These are phyloP conservation scores for Idaea biselata DNA, from an alignment of 2,888 invertebrate genomes.

Conservation along the genomic window DNA sequence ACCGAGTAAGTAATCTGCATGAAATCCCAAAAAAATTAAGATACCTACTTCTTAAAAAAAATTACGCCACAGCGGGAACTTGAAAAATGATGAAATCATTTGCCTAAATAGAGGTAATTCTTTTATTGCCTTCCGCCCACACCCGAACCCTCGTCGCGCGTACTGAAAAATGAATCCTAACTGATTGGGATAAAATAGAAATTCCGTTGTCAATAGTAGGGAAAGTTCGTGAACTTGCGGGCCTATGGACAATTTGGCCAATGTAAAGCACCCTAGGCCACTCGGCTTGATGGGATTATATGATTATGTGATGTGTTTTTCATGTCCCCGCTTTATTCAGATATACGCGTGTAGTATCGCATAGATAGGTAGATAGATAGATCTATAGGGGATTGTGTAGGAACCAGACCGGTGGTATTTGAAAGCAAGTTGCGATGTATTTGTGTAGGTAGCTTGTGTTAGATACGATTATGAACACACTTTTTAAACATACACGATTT, in stretches of 20 bases:
- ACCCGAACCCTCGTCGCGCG: conserved; percentile 3
- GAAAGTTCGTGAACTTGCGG: conserved; percentile 24
- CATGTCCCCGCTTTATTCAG: conserved; percentile 59
- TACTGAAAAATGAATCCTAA: conserved; percentile 8
- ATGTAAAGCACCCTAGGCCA: conserved; percentile 51
- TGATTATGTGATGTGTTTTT: conserved; percentile 65
- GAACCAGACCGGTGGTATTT: not conserved
- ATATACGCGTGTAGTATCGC: conserved; percentile 46
- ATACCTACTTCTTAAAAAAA: too few relatives aligned
- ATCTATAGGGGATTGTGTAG: conserved; percentile 18
- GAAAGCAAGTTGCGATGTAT: not conserved
- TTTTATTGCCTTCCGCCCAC: conserved; percentile 10
- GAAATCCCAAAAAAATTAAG: too few relatives aligned
- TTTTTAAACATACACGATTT: too few relatives aligned
- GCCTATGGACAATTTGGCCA: conserved; percentile 36
- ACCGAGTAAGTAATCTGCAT: too few relatives aligned
- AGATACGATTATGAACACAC: too few relatives aligned
- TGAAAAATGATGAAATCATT: conserved; percentile 5
- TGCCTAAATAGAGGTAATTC: conserved; percentile 13
- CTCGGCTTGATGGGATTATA: conserved; percentile 61
- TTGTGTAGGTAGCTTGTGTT: too few relatives aligned
- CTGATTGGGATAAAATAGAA: not conserved
- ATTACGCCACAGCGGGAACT: too few relatives aligned
- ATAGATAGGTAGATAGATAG: conserved; percentile 31
- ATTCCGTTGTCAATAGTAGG: conserved; percentile 11